These are phyloP conservation scores for Cydia amplana DNA, from an alignment of 1,140 invertebrate genomes.

Conservation along the genomic window DNA sequence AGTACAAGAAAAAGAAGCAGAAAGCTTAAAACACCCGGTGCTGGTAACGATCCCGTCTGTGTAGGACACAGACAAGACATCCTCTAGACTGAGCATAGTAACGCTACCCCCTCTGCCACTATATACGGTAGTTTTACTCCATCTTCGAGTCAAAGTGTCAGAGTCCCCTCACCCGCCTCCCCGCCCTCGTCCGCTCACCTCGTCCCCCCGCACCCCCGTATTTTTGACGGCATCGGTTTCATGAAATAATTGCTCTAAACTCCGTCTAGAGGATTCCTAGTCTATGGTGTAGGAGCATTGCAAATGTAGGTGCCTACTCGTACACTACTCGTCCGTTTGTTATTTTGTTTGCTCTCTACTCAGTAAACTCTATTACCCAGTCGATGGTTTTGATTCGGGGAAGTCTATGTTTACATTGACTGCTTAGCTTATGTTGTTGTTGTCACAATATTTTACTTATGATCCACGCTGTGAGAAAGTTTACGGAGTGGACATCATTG, in stretches of 20 bases:
- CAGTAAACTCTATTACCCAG: conserved; percentile 71
- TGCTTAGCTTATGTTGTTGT: conserved; percentile 64
- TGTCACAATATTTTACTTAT: conserved; percentile 68
- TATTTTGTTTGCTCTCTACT: conserved; percentile 75
- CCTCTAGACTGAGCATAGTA: no score
- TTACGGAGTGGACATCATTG: conserved; percentile 48
- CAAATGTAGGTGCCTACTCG: conserved; percentile 49
- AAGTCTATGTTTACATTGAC: conserved; percentile 69
- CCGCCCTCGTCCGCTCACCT: no score
- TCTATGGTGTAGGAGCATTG: conserved; percentile 46
- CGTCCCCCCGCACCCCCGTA: no score
- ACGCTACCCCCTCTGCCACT: no score
- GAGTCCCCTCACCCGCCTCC: no score
- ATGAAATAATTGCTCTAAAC: no score
- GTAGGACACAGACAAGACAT: no score
- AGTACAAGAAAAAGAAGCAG: conserved; percentile 63
- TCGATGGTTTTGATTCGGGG: conserved; percentile 74
- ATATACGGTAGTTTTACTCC: no score
- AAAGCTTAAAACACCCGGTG: conserved; percentile 52
- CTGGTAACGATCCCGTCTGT: conserved; percentile 46
- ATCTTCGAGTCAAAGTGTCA: no score
- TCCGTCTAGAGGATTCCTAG: no score
- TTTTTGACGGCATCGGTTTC: no score
- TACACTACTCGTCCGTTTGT: conserved; percentile 56
- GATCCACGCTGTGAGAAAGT: conserved; percentile 63